Base-by-base conservation (phyloP, 1,140 invertebrate species). In the Anadara kagoshimensis region DNA sequence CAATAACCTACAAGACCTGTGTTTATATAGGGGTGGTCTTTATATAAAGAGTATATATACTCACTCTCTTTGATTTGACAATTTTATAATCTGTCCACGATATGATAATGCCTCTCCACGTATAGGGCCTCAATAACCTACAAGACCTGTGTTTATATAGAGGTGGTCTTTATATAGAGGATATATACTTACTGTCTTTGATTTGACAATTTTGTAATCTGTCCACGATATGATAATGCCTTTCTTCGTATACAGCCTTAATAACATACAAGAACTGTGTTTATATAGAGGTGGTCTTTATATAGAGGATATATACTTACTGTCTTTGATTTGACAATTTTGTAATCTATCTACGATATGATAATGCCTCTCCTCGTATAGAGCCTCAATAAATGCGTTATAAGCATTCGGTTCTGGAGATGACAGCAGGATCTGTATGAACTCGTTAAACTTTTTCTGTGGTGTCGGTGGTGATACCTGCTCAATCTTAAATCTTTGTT, bases 401-500 rank as follows among this genome's bases (percentile, higher is more conserved):
- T 75, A 75, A 11, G 67, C 57, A 14, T 20, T 63, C 18, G 73
- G 73, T 8, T 75, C 66, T 20, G 66, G 45, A 8, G 67, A 75
- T 2, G 73, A 56, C 54, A 75, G 20, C 18, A 75, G 53, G 5
- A 75, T 43, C 26, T 69, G 68, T n/a, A 75, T 54, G 22, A 75
- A 75, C 41, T 75, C 67, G 41, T 75, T 75, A 36, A 75, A 75
- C 56, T 75, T 75, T 54, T 58, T 69, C 47, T 75, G 73, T 1
- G 67, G 51, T n/a, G 67, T 75, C 0, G 61, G 47, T 5, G 67
- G 59, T 16, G 66, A 63, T 0, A 68, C 68, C 14, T 69, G 66
- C 11, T 75, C 73, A 16, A 75, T 70, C 56, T 41, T 63, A 10
- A 45, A 45, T 18, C 73, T 61, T 22, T 75, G 67, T 43, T 66